Conservation (phyloP, 2,888 invertebrate species). For the Lithosia quadra region DNA sequence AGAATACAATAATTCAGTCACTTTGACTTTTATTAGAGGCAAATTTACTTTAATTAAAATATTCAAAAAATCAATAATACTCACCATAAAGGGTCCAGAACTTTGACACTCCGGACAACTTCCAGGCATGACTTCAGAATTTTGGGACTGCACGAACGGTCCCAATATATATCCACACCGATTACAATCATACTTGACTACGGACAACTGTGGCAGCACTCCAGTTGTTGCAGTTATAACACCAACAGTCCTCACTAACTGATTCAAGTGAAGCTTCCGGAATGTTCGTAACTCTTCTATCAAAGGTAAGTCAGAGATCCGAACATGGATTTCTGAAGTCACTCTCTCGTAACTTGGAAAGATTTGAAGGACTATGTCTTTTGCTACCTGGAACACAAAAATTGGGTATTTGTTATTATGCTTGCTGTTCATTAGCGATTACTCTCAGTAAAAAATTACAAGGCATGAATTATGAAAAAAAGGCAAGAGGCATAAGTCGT, state of each 20-base stretch:
- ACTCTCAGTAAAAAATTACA: too few species aligned
- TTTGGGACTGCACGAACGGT: conserved; percentile 97
- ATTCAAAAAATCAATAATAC: conserved; percentile 48
- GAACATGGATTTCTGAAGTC: conserved; percentile 96
- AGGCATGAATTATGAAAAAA: too few species aligned
- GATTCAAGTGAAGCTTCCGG: conserved; percentile 96
- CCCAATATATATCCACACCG: conserved; percentile 98
- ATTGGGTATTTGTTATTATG: neutral
- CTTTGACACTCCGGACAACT: conserved; percentile 99
- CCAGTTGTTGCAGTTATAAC: conserved; percentile 98
- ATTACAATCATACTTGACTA: conserved; percentile 99
- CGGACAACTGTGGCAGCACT: conserved; percentile 97
- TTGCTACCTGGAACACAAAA: conserved; percentile 87
- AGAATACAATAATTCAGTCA: neutral
- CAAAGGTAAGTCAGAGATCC: conserved; percentile 97
- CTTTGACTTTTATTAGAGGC: too few species aligned
- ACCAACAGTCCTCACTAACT: conserved; percentile 94
- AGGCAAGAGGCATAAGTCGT: too few species aligned
- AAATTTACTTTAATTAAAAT: too few species aligned
- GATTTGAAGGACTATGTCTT: conserved; percentile 96
- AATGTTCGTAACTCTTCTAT: conserved; percentile 98
- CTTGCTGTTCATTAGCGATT: too few species aligned
- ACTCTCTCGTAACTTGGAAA: conserved; percentile 99
- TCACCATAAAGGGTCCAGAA: conserved; percentile 96
- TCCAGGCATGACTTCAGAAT: conserved; percentile 97